Base-by-base conservation (phyloP, 2,113 vertebrate species). In the Xenopus borealis region DNA sequence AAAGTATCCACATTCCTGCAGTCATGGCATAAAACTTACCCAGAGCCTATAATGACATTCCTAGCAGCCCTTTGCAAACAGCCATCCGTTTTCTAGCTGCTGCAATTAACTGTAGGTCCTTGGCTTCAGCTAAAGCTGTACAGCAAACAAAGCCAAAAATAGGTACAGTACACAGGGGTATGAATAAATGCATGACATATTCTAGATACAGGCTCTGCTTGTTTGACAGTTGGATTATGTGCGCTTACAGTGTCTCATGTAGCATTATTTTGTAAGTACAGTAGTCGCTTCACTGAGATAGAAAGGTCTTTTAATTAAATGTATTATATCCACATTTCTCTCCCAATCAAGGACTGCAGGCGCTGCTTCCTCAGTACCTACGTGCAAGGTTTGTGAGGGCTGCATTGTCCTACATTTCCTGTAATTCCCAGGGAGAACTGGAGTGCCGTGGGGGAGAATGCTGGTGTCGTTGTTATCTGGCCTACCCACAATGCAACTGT, bases 341-440 rank as follows among this genome's bases (percentile, higher is more conserved):
- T 55, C 4, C 0, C n/a, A 79, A 58, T 16, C 0, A 84, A 99
- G 97, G 97, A 64, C 88, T 99, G 72, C 97, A 99, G 87, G 94
- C 89, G 12, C 92, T 99, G 82, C 90, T 99, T 12, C 97, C 97
- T 0, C 89, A 92, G 76, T 93, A 97, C 83, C 88, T 99, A 66
- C 93, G 92, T 16, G 92, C 92, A 79, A 89, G 94, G 10, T 98
- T 98, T 6, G 97, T 98, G 86, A 90, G 92, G 0, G 97, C 97
- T 0, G 97, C 97, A 0, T 94, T 98, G 82, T 96, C 96, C 89
- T 99, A 98, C 33, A 95, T 98, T 75, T 95, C 95, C 0, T 99
- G 97, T 81, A 92, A 95, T 89, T 97, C 95, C 0, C 94, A 95
- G 47, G 97, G 97, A 0, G 94, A 97, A 85, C 88, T 98, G 63